These are phyloP conservation scores for Lophochroa leadbeateri DNA, from an alignment of 2,113 vertebrate genomes.

Conservation along the genomic window DNA sequence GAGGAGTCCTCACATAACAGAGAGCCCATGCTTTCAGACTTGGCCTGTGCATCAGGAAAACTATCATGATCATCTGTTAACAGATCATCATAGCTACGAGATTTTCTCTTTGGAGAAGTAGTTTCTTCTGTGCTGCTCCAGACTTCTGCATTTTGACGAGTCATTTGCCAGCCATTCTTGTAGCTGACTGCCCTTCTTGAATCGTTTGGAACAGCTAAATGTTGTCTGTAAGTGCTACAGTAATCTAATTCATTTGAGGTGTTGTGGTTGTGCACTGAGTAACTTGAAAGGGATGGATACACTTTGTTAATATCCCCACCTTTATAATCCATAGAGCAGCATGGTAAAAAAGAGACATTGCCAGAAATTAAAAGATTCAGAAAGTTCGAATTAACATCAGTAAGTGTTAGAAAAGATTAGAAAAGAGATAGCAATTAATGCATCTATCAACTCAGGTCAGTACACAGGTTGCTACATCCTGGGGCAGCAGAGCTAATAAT, in stretches of 20 bases:
- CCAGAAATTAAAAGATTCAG: conserved; percentile 85
- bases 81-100: conserved; percentile 88
- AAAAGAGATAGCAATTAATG: conserved; percentile 43
- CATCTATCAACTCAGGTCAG: background rate
- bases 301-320: conserved; percentile 92
- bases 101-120: conserved; percentile 83
- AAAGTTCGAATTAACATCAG: conserved; percentile 69
- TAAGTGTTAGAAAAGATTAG: conserved; percentile 70
- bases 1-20: conserved; percentile 82
- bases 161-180: conserved; percentile 89
- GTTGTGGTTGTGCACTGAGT: conserved; percentile 80
- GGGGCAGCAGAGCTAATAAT: background rate
- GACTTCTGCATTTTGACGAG: conserved; percentile 82
- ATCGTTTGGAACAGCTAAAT: conserved; percentile 79
- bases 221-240: conserved; percentile 78
- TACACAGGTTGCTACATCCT: background rate
- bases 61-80: conserved; percentile 78
- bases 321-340: conserved; percentile 91
- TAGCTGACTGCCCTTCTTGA: conserved; percentile 83
- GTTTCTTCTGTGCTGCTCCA: conserved; percentile 90
- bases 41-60: conserved; percentile 75
- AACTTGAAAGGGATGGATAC: conserved; percentile 86
- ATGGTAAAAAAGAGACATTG: conserved; percentile 89
- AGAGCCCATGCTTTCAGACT: conserved; percentile 90
- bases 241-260: conserved; percentile 81